These are phyloP conservation scores for Macroglossus sobrinus DNA, from an alignment of 2,113 vertebrate species.

Conservation along the genomic window DNA sequence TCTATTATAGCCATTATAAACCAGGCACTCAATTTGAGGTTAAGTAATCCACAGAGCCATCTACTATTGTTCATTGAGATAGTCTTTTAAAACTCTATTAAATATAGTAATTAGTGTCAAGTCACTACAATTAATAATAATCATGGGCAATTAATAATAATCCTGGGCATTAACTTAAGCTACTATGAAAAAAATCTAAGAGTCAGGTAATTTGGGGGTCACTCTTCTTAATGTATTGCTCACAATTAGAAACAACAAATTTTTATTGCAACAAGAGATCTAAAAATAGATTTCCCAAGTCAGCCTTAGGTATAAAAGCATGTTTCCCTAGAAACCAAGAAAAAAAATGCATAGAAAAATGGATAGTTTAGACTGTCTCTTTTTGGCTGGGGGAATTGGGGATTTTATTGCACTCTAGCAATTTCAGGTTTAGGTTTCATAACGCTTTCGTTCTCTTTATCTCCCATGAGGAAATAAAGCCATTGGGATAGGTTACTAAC, in stretches of 20 bases:
- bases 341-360: slow-evolving; percentile 11
- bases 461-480: slow-evolving; percentile 56
- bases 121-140: slow-evolving; percentile 53
- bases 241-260: slow-evolving; percentile 44
- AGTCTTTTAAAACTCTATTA: slow-evolving; percentile 63
- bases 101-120: slow-evolving; percentile 58
- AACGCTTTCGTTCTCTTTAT: slow-evolving; percentile 43
- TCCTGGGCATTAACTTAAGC: slow-evolving; percentile 34
- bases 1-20: slow-evolving; percentile 4
- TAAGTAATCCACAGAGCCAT: slow-evolving; percentile 51
- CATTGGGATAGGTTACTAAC: slow-evolving; percentile 66
- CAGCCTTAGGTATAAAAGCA: slow-evolving; percentile 57
- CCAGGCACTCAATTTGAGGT: slow-evolving; percentile 23
- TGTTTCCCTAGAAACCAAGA: slow-evolving; percentile 75
- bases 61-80: slow-evolving; percentile 24
- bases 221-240: slow-evolving; percentile 5
- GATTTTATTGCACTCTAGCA: slow-evolving; percentile 66
- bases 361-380: slow-evolving; percentile 22
- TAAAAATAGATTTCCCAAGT: slow-evolving; percentile 70
- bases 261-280: slow-evolving; percentile 53
- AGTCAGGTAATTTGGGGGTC: neutral
- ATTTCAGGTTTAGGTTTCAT: slow-evolving; percentile 74
- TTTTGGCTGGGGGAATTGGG: slow-evolving; percentile 60
- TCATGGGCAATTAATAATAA: slow-evolving; percentile 54
- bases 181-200: neutral